phyloP scores from a whole-genome alignment of 2,113 vertebrate genomes.

The Planiliza haematocheilus region DNA sequence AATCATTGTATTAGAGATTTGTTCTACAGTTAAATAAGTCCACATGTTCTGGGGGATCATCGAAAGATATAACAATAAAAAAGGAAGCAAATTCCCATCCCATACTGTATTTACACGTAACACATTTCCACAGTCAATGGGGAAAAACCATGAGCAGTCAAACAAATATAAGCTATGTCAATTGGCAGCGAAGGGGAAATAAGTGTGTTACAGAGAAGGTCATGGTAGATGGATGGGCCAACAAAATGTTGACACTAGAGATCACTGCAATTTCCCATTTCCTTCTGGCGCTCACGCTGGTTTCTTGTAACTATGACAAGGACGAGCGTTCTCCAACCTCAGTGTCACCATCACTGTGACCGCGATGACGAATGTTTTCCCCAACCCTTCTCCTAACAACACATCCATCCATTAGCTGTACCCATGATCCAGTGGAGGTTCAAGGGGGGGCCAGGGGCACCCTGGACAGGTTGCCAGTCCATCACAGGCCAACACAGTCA shows the following conservation, averaged over 20 bases:
- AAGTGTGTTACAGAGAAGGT: conserved; percentile 9
- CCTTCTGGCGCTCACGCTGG: neutral
- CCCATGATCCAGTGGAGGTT: no score
- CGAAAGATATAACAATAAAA: no score
- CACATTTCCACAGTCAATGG: no score
- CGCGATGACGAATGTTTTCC: neutral
- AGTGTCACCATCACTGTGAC: neutral
- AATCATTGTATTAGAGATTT: neutral
- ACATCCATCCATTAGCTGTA: no score
- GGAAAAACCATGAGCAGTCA: neutral
- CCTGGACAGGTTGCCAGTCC: no score
- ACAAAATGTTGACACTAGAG: neutral
- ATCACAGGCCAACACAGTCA: no score
- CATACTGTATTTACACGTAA: no score
- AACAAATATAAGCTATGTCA: neutral
- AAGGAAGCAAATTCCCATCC: no score
- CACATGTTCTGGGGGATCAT: no score
- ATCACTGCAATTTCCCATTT: neutral
- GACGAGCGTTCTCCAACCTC: neutral
- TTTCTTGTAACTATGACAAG: conserved; percentile 2
- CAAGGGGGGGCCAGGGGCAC: no score
- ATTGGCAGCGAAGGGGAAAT: neutral
- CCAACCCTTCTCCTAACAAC: neutral
- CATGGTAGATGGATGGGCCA: neutral
- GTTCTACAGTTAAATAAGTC: neutral